Conservation (phyloP, 2,797 vertebrate species). For the Bovichtus diacanthus region DNA sequence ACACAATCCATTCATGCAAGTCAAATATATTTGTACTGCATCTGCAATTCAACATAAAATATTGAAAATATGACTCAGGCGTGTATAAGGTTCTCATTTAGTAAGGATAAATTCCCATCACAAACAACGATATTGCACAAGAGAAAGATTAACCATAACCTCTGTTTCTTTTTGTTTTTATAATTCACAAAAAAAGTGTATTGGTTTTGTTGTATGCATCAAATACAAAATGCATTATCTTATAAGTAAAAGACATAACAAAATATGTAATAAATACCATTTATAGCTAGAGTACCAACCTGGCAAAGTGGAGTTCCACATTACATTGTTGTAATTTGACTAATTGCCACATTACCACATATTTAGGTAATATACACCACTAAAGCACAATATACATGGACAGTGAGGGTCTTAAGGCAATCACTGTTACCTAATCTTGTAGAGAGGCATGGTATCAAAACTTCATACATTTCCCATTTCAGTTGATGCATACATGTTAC, state of each 20-base stretch:
- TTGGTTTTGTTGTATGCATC: not conserved
- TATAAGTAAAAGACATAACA: not conserved
- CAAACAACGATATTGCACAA: slow-evolving; percentile 22
- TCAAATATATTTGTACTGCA: slow-evolving; percentile 25
- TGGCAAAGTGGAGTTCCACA: not conserved
- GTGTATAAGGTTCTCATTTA: slow-evolving; percentile 12
- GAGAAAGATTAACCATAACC: slow-evolving; percentile 1
- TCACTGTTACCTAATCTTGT: not conserved
- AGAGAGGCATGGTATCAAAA: not conserved
- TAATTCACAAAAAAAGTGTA: not conserved
- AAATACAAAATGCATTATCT: not conserved
- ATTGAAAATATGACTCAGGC: not conserved
- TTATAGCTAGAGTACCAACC: not conserved
- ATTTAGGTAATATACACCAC: not conserved
- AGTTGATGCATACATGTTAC: not conserved
- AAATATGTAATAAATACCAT: not conserved
- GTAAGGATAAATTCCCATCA: not conserved
- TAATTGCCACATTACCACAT: not conserved
- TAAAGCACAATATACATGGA: not conserved
- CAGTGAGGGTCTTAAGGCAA: not conserved
- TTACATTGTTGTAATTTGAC: not conserved
- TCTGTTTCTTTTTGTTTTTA: slow-evolving; percentile 7
- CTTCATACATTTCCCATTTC: not conserved
- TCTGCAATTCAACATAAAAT: not conserved
- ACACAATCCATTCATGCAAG: slow-evolving; percentile 13